Evolutionary conservation across 2,888 invertebrate species (phyloP).

Genomic region (Thecocarcelia acutangulata): DNA sequence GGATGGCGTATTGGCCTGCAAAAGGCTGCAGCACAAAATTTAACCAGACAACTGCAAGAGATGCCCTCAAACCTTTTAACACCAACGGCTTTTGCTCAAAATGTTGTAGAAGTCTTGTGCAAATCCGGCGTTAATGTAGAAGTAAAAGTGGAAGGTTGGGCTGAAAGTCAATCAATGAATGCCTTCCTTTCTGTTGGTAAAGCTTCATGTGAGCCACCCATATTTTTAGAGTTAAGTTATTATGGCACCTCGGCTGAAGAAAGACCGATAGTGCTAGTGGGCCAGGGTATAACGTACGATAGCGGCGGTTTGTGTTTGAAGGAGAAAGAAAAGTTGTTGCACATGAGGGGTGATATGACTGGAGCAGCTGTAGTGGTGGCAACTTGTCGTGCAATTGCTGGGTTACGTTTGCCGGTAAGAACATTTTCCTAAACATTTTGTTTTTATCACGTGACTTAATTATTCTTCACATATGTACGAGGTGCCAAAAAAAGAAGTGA

Average conservation of each 20-base stretch:
- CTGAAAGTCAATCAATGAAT: slow-evolving; percentile 89
- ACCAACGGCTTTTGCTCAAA: slow-evolving; percentile 89
- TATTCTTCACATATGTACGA: too few species aligned
- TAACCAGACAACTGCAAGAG: slow-evolving; percentile 89
- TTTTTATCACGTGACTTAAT: too few species aligned
- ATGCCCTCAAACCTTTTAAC: slow-evolving; percentile 90
- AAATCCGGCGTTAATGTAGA: slow-evolving; percentile 80
- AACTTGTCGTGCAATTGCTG: slow-evolving; percentile 86
- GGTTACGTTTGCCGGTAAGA: slow-evolving; percentile 84
- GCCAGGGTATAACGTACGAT: slow-evolving; percentile 86
- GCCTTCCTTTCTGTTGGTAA: slow-evolving; percentile 89
- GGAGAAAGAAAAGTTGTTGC: slow-evolving; percentile 82
- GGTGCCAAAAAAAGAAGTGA: too few species aligned
- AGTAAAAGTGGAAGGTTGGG: slow-evolving; percentile 85
- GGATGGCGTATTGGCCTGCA: slow-evolving; percentile 88
- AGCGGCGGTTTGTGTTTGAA: slow-evolving; percentile 90
- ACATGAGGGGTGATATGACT: slow-evolving; percentile 92
- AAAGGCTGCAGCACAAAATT: slow-evolving; percentile 90
- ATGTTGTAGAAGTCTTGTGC: slow-evolving; percentile 82
- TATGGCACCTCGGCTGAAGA: slow-evolving; percentile 84
- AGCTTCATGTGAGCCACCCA: slow-evolving; percentile 90
- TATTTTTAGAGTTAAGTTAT: slow-evolving; percentile 90
- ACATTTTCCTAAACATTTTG: neutral
- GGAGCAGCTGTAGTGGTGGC: slow-evolving; percentile 90
- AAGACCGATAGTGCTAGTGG: slow-evolving; percentile 88